Evolutionary conservation across 1,140 invertebrate genomes (phyloP), one percentile per base, ranked within the genome.

Genomic region (Pogonomyrmex barbatus): DNA sequence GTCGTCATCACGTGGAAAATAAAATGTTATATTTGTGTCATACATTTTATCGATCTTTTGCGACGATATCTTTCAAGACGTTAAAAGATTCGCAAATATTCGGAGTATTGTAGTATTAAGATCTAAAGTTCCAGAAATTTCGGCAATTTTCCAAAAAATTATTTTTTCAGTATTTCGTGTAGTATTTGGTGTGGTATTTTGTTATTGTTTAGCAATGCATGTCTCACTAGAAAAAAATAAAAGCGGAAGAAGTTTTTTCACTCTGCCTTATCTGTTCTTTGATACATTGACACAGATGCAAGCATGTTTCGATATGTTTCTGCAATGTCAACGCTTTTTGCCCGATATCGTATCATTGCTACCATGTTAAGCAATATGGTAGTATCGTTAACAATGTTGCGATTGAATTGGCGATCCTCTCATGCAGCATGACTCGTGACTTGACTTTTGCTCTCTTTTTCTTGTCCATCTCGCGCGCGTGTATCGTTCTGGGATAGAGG

Each of bases 401-500:
- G 58, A 76, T 47, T 70, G 24, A 70, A 9, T 8, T 24, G 63
- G 47, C 36, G 78, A 81, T n/a, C 77, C 70, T 81, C 65, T 30
- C 50, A 81, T 39, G 39, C 8, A 81, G 50, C 36, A 42, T 56
- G 24, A 39, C n/a, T 56, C 58, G 17, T 39, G 63, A 36, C 50
- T 81, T 81, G 42, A 81, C 50, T 70, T 56, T 56, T 81, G 14
- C 24, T 79, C 76, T 24, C 10, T 8, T 78, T 45, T 30, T 10
- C 33, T 67, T 39, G 45, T 0, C 56, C 78, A 70, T 12, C 14
- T 47, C 2, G 65, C 65, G 47, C 12, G 45, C 33, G 47, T 39
- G 52, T 63, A 47, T 42, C 58, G 9, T 12, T 39, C 10, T 36
- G 62, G 62, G 47, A 17, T 63, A 78, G 14, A 63, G 45, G 77